Evolutionary conservation across 2,113 vertebrate species (phyloP).

Genomic region (Callospermophilus lateralis): DNA sequence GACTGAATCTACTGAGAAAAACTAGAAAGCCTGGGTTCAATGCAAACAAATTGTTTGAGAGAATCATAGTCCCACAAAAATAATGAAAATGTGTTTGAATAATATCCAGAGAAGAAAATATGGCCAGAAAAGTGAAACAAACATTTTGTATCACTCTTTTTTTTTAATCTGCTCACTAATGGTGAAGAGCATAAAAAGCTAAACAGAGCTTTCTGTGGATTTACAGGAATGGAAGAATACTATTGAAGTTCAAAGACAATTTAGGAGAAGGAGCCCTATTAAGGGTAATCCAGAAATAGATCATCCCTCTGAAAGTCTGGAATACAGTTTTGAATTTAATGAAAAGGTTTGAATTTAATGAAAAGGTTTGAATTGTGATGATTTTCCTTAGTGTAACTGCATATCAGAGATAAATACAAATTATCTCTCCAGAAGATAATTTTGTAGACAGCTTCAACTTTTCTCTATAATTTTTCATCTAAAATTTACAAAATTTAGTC

Average conservation of each 20-base stretch:
- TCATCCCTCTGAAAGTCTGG: not conserved
- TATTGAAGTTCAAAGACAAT: not conserved
- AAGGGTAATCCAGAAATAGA: not conserved
- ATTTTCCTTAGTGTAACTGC: not conserved
- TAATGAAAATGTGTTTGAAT: not conserved
- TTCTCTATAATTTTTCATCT: not conserved
- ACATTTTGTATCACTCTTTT: not conserved
- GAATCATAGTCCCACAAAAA: not conserved
- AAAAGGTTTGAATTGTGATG: not conserved
- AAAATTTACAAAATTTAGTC: not conserved
- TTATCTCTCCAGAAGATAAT: not conserved
- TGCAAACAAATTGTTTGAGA: conserved; percentile 11
- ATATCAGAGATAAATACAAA: not conserved
- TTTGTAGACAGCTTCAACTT: not conserved
- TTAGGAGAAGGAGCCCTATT: not conserved
- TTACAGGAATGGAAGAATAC: not conserved
- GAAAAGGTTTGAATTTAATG: not conserved
- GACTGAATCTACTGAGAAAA: not conserved
- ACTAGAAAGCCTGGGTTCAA: not conserved
- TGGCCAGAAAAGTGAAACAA: not conserved
- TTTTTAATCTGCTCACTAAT: not conserved
- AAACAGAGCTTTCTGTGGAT: not conserved
- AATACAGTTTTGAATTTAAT: not conserved
- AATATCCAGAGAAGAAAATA: not conserved
- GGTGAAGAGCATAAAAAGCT: not conserved